phyloP scores from a whole-genome alignment of 2,797 vertebrate genomes.

The Botia kubotai region DNA sequence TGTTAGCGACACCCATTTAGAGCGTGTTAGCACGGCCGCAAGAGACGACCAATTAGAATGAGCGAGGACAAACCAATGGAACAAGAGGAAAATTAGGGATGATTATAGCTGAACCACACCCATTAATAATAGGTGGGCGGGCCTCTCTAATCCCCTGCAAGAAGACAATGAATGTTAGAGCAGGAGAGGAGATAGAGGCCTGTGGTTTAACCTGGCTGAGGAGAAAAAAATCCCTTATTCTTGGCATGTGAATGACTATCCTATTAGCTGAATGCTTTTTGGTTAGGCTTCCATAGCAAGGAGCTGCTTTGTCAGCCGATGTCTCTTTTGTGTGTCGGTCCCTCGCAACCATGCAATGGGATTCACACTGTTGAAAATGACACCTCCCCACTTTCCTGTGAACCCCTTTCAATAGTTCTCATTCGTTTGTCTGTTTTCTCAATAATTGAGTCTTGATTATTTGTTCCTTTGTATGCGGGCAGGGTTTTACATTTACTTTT shows the following conservation, averaged over 20 bases:
- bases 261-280: constrained; percentile 44
- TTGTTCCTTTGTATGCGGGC: constrained; percentile 60
- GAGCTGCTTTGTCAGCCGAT: constrained; percentile 15
- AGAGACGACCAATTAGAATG: constrained; percentile 19
- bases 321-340: constrained; percentile 38
- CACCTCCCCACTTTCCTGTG: constrained; percentile 30
- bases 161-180: constrained; percentile 40
- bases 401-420: constrained; percentile 67
- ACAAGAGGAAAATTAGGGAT: constrained; percentile 56
- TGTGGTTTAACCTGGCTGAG: constrained; percentile 48
- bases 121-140: constrained; percentile 51
- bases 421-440: constrained; percentile 67
- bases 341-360: constrained; percentile 58
- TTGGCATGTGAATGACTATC: constrained; percentile 47
- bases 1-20: constrained; percentile 52
- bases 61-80: constrained; percentile 41
- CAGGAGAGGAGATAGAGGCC: constrained; percentile 30
- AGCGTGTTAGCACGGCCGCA: constrained; percentile 12
- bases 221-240: constrained; percentile 27
- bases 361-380: constrained; percentile 58
- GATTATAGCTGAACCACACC: constrained; percentile 56
- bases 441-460: constrained; percentile 72
- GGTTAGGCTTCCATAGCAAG: constrained; percentile 22
- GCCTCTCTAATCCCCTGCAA: constrained; percentile 46
- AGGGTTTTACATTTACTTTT: background rate